Base-by-base conservation (phyloP, 2,797 vertebrate species). In the Aldrovandia affinis region DNA sequence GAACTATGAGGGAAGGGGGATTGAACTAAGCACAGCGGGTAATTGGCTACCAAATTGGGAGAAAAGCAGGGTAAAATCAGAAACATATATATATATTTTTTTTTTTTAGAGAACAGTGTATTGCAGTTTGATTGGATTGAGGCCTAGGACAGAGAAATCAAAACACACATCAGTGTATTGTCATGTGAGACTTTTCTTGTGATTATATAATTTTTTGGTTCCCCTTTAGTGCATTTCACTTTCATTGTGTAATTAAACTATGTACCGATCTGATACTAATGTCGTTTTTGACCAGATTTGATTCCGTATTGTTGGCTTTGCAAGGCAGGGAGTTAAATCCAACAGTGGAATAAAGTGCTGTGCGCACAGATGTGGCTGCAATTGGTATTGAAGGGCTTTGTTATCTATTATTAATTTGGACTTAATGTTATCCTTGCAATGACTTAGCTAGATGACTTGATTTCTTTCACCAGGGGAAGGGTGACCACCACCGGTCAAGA, bases 401-500 rank as follows among this genome's bases (percentile, higher is more conserved):
- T 61, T 61, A 61, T 61, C n/a, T n/a, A n/a, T n/a, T n/a, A 25
- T 6, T n/a, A n/a, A 61, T n/a, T 25, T 61, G 7, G 57, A n/a
- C 57, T 61, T 61, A 5, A 61, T 61, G 25, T 61, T n/a, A 61
- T 61, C 57, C 22, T 61, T 61, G 25, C 57, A n/a, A 25, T 61
- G 25, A 25, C n/a, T 61, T n/a, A 61, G 22, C 57, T 61, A 61
- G 57, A 61, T n/a, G 57, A 61, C 25, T 61, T 7, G 4, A 61
- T 61, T 61, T 61, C 18, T 61, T n/a, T 61, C 6, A n/a, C 22
- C 8, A 61, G 25, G 25, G 57, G 25, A 61, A n/a, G n/a, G 7
- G 57, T 61, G 57, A 61, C 57, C 57, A 61, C n/a, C 57, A 61
- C 57, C 57, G 57, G 57, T 61, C 57, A 61, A 61, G 14, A 61